Percentiles rank a stretch among this genome's conserved stretches.
Conservation (phyloP, 1,140 invertebrate species). For the Drosophila novamexicana region DNA sequence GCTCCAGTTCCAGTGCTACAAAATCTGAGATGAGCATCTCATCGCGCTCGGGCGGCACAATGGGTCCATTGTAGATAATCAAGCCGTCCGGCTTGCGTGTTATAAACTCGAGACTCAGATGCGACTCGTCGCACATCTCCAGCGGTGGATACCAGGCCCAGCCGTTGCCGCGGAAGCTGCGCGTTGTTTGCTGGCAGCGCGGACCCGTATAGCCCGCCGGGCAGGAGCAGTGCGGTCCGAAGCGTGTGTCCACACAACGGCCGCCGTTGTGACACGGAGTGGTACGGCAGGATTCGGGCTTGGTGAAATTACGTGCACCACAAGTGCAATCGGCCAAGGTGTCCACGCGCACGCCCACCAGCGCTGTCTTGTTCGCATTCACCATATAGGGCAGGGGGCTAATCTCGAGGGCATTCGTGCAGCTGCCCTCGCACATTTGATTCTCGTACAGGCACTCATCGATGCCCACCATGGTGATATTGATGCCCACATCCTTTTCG, state of each 20-base stretch:
- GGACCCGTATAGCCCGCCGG: constrained; percentile 96
- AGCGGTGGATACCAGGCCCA: constrained; percentile 98
- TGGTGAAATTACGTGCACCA: constrained; percentile 95
- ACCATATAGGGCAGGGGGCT: constrained; percentile 96
- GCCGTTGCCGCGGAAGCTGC: constrained; percentile 95
- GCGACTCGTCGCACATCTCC: constrained; percentile 97
- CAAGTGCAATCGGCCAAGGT: constrained; percentile 96
- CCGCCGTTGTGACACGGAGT: constrained; percentile 98
- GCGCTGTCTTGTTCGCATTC: constrained; percentile 97
- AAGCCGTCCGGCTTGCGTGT: constrained; percentile 95
- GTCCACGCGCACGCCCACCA: constrained; percentile 96
- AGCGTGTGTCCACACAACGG: constrained; percentile 94
- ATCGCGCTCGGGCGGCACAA: constrained; percentile 94
- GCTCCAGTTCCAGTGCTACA: constrained; percentile 95
- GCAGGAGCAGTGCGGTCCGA: constrained; percentile 94
- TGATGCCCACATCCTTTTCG: constrained; percentile 95
- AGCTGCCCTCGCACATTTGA: constrained; percentile 97
- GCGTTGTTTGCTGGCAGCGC: constrained; percentile 96
- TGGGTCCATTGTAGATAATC: constrained; percentile 98
- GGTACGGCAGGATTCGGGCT: constrained; percentile 94
- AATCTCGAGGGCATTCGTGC: constrained; percentile 96
- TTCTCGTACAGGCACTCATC: constrained; percentile 98
- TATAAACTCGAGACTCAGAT: constrained; percentile 97
- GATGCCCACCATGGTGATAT: constrained; percentile 98
- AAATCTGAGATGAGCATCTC: constrained; percentile 96